Base-by-base conservation (phyloP, 2,888 invertebrate genomes). In the Platerodrilus igneus region DNA sequence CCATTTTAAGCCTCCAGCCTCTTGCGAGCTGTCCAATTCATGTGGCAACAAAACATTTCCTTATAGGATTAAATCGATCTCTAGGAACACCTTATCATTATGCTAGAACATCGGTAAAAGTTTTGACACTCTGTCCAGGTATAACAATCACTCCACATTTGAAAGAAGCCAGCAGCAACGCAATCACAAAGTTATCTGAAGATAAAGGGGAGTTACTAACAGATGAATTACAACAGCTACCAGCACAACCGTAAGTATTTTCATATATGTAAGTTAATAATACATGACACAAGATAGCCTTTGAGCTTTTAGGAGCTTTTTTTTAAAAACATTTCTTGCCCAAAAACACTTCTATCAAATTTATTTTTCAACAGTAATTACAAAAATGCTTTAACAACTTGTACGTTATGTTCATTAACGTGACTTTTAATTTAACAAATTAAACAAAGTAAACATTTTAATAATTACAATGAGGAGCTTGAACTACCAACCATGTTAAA, bases 41-140 rank as follows among this genome's bases (percentile, higher is more conserved):
- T 56, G 72, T 74, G 14, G 76, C 76, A 1, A 77, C 79, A 0
- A 79, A 80, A 58, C 72, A 70, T 41, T 76, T 74, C 5, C 72
- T 77, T 2, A 60, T 72, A 17, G 74, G 73, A 4, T 67, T 77
- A 45, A 71, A 72, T 8, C 70, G 68, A 36, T 73, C 74, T 3
- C 74, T 57, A 64, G 76, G 64, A 7, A 53, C 54, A 9, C 56
- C 57, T n/a, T 63, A 54, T 44, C 62, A 54, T 46, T 59, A 55
- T 45, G 48, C 58, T 38, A 48, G 59, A 19, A 69, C 67, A 2
- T 67, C 66, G 2, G 63, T 72, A 4, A 63, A 62, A 44, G 66
- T 72, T 29, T 50, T 71, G 18, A 66, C 68, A 2, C 60, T 71
- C 58, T 71, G 70, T 48, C 70, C 71, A 1, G 70, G 70, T 19